A percentile compares a stretch with the other conserved stretches of the same genome.
Conservation (phyloP, 2,888 invertebrate genomes). For the Caenorhabditis imperialis region DNA sequence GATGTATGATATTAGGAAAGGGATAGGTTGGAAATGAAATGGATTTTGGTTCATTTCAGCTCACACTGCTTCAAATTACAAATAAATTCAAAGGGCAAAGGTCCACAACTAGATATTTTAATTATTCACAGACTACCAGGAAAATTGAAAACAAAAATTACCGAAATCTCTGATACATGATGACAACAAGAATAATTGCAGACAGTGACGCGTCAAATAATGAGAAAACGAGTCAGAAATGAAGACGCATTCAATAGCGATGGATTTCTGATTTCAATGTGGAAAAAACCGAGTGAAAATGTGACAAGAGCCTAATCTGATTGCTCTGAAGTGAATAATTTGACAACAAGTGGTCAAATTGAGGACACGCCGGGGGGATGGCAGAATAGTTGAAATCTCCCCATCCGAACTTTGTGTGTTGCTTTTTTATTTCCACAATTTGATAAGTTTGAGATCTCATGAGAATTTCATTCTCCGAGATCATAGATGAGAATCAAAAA, state of each 20-base stretch:
- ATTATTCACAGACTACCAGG: not conserved
- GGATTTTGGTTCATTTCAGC: not conserved
- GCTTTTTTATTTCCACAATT: conserved; percentile 8
- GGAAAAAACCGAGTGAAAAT: conserved; percentile 20
- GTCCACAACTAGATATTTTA: not conserved
- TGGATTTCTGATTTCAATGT: no score
- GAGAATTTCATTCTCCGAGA: conserved; percentile 3
- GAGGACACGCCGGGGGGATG: conserved; percentile 28
- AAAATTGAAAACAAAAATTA: conserved; percentile 6
- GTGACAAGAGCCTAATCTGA: conserved; percentile 40
- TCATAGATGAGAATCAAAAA: conserved; percentile 3
- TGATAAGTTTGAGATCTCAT: conserved; percentile 4
- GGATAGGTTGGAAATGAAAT: conserved; percentile 6
- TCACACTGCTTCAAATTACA: no score
- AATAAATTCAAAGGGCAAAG: no score
- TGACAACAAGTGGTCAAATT: conserved; percentile 51
- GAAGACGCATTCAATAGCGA: not conserved
- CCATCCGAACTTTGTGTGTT: conserved; percentile 41
- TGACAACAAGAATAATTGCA: conserved; percentile 1
- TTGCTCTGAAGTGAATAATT: conserved; percentile 36
- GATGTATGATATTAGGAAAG: not conserved
- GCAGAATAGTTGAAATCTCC: not conserved
- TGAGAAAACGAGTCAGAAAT: conserved; percentile 4
- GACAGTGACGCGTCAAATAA: not conserved
- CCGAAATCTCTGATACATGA: conserved; percentile 46